phyloP scores from a whole-genome alignment of 2,888 invertebrate species.

The Lycia hirtaria region DNA sequence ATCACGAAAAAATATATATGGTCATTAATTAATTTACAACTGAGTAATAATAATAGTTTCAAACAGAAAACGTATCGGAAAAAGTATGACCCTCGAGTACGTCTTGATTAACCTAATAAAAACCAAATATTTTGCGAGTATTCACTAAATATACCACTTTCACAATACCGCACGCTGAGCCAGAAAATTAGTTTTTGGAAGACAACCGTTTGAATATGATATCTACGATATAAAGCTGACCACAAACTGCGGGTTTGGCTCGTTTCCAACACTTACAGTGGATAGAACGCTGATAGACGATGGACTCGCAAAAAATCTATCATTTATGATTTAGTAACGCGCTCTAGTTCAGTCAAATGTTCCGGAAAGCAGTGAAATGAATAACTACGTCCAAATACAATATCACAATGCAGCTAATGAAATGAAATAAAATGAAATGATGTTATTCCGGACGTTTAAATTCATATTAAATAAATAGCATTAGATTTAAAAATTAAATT shows the following conservation, averaged over 20 bases:
- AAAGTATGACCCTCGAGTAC: too few relatives aligned
- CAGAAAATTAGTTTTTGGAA: conserved; percentile 11
- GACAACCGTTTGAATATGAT: conserved; percentile 48
- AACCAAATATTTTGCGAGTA: too few relatives aligned
- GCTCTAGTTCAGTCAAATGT: conserved; percentile 36
- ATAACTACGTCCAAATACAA: too few relatives aligned
- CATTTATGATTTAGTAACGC: conserved; percentile 44
- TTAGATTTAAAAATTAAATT: too few relatives aligned
- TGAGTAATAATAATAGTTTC: too few relatives aligned
- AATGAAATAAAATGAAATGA: neutral
- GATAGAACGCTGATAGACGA: conserved; percentile 49
- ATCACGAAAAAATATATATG: too few relatives aligned
- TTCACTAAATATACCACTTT: neutral
- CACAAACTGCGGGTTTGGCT: conserved; percentile 49
- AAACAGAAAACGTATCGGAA: too few relatives aligned
- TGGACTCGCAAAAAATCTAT: conserved; percentile 49
- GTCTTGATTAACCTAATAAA: too few relatives aligned
- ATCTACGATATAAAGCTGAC: conserved; percentile 47
- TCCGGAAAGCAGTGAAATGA: conserved; percentile 33
- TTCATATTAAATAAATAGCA: too few relatives aligned
- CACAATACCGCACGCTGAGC: neutral
- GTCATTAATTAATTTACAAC: too few relatives aligned
- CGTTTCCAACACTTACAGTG: conserved; percentile 49
- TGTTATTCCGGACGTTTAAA: too few relatives aligned
- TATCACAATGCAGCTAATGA: conserved; percentile 4